Evolutionary conservation across 1,140 invertebrate genomes (phyloP).

Genomic region (Drepana arcuata): DNA sequence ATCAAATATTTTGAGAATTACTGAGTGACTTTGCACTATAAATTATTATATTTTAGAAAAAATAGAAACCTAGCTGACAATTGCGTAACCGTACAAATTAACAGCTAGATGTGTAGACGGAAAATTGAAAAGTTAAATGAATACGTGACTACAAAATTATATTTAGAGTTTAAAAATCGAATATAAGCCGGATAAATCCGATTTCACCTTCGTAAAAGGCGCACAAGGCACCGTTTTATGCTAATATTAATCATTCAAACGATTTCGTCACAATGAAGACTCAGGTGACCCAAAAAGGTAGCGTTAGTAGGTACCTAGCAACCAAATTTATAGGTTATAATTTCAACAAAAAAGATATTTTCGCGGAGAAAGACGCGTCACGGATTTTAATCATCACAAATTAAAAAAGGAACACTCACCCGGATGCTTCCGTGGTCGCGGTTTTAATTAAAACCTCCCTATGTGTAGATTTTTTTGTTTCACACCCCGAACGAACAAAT

Average conservation of each 20-base stretch:
- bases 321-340: conserved; percentile 34
- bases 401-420: conserved; percentile 40
- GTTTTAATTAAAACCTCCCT: conserved; percentile 36
- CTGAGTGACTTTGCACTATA: too few species aligned
- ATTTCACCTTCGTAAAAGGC: too few species aligned
- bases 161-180: too few species aligned
- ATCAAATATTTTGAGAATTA: too few species aligned
- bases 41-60: too few species aligned
- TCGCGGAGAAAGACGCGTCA: conserved; percentile 14
- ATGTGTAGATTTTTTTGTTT: conserved; percentile 41
- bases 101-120: too few species aligned
- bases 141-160: too few species aligned
- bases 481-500: conserved; percentile 32
- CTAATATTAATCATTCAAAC: conserved; percentile 24
- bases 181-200: too few species aligned
- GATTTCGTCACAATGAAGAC: conserved; percentile 33
- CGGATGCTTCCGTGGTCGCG: conserved; percentile 55
- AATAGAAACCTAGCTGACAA: too few species aligned
- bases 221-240: conserved; percentile 20
- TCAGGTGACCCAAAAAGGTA: conserved; percentile 58
- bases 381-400: conserved; percentile 6
- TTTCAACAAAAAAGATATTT: conserved; percentile 16
- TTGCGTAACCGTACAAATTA: too few species aligned
- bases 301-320: conserved; percentile 11
- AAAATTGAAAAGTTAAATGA: too few species aligned